A percentile compares a stretch with the other conserved stretches of the same genome.
Conservation (phyloP, 2,888 invertebrate genomes). For the Marasmarcha lunaedactyla region DNA sequence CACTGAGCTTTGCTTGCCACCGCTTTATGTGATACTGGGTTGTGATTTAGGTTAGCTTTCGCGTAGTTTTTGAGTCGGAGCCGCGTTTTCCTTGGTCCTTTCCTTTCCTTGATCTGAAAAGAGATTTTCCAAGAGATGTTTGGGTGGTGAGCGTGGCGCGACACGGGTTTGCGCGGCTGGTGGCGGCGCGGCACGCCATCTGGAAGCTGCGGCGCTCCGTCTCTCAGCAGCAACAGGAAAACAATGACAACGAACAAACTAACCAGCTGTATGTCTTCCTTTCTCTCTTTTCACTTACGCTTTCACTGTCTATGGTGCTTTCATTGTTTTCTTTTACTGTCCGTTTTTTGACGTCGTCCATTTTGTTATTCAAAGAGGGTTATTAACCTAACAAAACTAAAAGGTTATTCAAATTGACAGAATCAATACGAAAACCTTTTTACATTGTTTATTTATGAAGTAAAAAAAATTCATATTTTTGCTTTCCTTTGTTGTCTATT, state of each 20-base stretch:
- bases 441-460: too few species aligned
- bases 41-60: constrained; percentile 67
- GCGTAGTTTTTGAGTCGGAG: constrained; percentile 36
- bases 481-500: too few species aligned
- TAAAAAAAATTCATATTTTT: too few species aligned
- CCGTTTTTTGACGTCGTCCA: background rate
- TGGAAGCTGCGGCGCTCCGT: constrained; percentile 74
- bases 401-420: too few species aligned
- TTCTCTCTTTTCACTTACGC: constrained; percentile 32
- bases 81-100: constrained; percentile 3
- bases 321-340: background rate
- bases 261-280: constrained; percentile 67
- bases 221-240: constrained; percentile 61
- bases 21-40: constrained; percentile 67
- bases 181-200: constrained; percentile 79
- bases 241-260: constrained; percentile 65
- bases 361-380: too few species aligned
- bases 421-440: too few species aligned
- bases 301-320: background rate
- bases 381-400: too few species aligned
- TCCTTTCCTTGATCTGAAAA: constrained; percentile 29
- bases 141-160: constrained; percentile 72
- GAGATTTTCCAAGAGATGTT: constrained; percentile 31
- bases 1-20: constrained; percentile 67
- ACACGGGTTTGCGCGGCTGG: constrained; percentile 77